phyloP scores from a whole-genome alignment of 2,888 invertebrate species.

The Sinohyriopsis cumingii region DNA sequence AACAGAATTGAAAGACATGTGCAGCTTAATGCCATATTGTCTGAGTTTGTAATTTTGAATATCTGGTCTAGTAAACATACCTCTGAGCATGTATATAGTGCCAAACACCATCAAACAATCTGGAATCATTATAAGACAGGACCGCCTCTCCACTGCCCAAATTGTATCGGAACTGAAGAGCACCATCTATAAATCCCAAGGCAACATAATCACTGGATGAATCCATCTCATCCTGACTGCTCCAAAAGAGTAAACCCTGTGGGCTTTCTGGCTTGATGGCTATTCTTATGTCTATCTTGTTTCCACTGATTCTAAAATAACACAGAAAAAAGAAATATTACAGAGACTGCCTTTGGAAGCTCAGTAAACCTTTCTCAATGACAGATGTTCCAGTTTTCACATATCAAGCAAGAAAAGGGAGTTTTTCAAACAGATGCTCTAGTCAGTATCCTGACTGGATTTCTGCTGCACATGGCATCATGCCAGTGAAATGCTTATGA shows the following conservation, averaged over 20 bases:
- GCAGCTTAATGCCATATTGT: no score
- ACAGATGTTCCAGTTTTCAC: background rate
- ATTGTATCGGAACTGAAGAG: constrained; percentile 84
- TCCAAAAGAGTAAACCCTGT: constrained; percentile 88
- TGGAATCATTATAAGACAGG: constrained; percentile 87
- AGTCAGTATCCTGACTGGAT: no score
- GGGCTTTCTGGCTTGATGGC: constrained; percentile 83
- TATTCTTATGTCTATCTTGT: constrained; percentile 90
- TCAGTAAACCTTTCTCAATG: background rate
- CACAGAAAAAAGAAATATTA: background rate
- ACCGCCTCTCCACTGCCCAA: constrained; percentile 90
- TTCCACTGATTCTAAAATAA: constrained; percentile 81
- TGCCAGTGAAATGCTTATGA: no score
- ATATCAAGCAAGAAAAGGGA: no score
- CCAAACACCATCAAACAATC: constrained; percentile 92
- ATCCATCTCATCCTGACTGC: constrained; percentile 79
- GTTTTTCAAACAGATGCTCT: no score
- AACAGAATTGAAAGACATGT: no score
- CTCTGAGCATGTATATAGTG: constrained; percentile 84
- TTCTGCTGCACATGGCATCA: no score
- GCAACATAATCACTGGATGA: constrained; percentile 84
- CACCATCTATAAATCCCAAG: constrained; percentile 86
- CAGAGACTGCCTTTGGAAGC: background rate
- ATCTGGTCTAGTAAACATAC: constrained; percentile 71
- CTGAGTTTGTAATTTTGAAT: no score